These are phyloP conservation scores for Chrysolina americana DNA, from an alignment of 2,888 invertebrate genomes.

Conservation along the genomic window DNA sequence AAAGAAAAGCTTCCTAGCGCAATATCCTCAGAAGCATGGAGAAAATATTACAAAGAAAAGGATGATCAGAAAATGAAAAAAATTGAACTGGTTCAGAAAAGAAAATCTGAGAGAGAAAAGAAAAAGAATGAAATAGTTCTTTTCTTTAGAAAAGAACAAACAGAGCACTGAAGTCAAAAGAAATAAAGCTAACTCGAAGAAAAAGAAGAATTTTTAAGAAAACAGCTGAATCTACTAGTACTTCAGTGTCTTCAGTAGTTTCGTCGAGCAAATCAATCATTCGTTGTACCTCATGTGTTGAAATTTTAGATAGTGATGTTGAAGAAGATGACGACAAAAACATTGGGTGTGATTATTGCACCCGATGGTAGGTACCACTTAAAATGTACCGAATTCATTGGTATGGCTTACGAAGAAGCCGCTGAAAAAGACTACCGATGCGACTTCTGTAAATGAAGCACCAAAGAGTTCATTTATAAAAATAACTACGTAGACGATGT, in stretches of 20 bases:
- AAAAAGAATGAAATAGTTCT: background rate
- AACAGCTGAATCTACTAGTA: background rate
- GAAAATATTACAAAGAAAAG: slow-evolving; percentile 21
- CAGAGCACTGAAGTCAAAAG: background rate
- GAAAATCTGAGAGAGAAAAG: background rate
- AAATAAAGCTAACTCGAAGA: background rate
- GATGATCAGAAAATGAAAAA: slow-evolving; percentile 5
- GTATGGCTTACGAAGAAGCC: slow-evolving; percentile 33
- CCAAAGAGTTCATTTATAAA: background rate
- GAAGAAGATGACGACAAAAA: slow-evolving; percentile 17
- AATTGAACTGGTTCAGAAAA: background rate
- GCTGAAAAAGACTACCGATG: slow-evolving; percentile 34
- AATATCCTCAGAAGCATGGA: slow-evolving; percentile 27
- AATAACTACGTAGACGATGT: background rate
- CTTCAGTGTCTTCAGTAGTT: background rate
- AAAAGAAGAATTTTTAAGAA: background rate
- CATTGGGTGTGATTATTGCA: slow-evolving; percentile 37
- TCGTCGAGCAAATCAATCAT: background rate
- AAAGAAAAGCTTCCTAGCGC: slow-evolving; percentile 23
- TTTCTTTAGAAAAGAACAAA: background rate
- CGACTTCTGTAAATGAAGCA: slow-evolving; percentile 15
- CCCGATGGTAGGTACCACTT: slow-evolving; percentile 37
- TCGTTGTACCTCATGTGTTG: slow-evolving; percentile 8
- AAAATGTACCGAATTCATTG: slow-evolving; percentile 37
- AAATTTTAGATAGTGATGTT: slow-evolving; percentile 29